Evolutionary conservation across 2,888 invertebrate species (phyloP).

Genomic region (Ecliptopera silaceata): DNA sequence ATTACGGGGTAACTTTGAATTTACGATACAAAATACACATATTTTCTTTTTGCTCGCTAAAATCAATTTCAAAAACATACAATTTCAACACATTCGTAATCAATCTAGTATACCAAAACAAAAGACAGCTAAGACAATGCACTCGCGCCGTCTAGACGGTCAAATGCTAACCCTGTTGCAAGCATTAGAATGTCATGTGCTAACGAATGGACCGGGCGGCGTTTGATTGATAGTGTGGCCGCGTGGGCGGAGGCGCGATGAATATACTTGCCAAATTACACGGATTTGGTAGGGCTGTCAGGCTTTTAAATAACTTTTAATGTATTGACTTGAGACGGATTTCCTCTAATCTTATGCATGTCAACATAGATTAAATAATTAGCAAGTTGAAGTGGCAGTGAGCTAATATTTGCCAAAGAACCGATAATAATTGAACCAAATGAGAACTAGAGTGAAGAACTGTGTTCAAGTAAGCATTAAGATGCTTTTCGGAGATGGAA

Average conservation of each 20-base stretch:
- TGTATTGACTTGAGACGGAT: not conserved
- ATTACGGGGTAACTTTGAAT: no score
- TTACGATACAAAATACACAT: no score
- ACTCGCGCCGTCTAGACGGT: conserved; percentile 47
- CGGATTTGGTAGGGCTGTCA: conserved; percentile 41
- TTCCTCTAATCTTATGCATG: no score
- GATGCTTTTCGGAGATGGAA: no score
- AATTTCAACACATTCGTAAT: conserved; percentile 1
- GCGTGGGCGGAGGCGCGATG: conserved; percentile 67
- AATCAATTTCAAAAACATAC: not conserved
- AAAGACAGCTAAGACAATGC: conserved; percentile 44
- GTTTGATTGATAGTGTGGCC: conserved; percentile 68
- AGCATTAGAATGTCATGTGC: conserved; percentile 75
- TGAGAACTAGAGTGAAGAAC: no score
- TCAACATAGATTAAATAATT: no score
- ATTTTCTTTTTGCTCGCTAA: no score
- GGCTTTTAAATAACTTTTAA: not conserved
- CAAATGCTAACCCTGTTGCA: conserved; percentile 64
- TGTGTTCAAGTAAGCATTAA: no score
- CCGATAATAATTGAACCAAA: no score
- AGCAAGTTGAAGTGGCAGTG: no score
- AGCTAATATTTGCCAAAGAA: no score
- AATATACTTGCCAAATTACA: conserved; percentile 71
- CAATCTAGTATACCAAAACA: conserved; percentile 32
- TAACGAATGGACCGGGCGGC: conserved; percentile 58